Base-by-base conservation (phyloP, 2,113 vertebrate genomes). In the Atrichornis clamosus region DNA sequence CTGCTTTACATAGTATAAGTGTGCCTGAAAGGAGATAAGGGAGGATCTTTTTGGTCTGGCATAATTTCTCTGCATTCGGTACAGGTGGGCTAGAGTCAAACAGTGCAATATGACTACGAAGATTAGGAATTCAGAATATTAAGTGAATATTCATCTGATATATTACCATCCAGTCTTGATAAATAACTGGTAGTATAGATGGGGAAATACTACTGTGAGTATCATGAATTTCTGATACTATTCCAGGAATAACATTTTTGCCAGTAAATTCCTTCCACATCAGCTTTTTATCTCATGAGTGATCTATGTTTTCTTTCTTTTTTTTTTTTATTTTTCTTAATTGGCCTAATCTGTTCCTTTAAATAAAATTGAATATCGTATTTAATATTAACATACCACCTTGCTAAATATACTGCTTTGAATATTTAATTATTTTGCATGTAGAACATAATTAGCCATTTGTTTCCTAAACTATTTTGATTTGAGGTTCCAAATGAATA, bases 391-490 rank as follows among this genome's bases (percentile, higher is more conserved):
- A 64, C 50, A 70, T 49, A 44, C 33, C 68, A 33, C 9, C 20
- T 84, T 88, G 50, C 21, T 82, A 64, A 94, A 88, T 90, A 83
- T 76, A 18, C 24, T 85, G 23, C 67, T 94, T 55, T 87, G 49
- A 90, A 82, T 82, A 39, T 87, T 93, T 84, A 80, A 93, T 96
- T 95, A 84, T 97, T 95, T 87, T 94, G 56, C 39, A 68, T 59
- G 42, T 80, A 62, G 91, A 95, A 95, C 14, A 64, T 69, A 94
- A 90, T 96, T 81, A 94, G 37, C 28, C 37, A 67, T 94, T 97
- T 94, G 27, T 95, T 96, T 89, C 39, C 62, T 70, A 93, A 96
- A 88, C 32, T 82, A 23, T 89, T 97, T 96, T 92, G 75, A 79
- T 93, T 74, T 82, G 69, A 82, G 35, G 32, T 64, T 96, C 35